Conservation (phyloP, 2,113 vertebrate species). For the Myodes glareolus region DNA sequence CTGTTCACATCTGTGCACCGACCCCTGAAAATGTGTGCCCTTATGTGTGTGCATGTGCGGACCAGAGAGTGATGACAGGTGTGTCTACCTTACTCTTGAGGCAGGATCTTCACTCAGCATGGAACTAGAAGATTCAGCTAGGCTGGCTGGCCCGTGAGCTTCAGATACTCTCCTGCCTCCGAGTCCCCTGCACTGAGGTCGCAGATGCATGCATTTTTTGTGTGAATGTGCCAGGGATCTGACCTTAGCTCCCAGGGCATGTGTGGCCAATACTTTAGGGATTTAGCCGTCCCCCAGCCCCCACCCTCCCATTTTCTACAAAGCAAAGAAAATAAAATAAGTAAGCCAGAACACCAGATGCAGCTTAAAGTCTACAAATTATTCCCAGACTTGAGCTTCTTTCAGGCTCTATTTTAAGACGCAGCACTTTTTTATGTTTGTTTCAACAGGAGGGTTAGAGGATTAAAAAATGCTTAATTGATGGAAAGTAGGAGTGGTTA, state of each 20-base stretch:
- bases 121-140: background rate
- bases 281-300: background rate
- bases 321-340: slow-evolving; percentile 39
- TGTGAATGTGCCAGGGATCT: background rate
- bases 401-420: slow-evolving; percentile 71
- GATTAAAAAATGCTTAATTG: slow-evolving; percentile 64
- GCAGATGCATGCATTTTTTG: too few species aligned
- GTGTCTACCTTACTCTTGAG: too few species aligned
- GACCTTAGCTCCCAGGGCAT: too few species aligned
- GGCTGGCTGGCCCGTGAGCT: background rate
- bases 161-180: background rate
- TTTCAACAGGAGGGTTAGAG: slow-evolving; percentile 62
- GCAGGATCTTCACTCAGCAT: background rate
- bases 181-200: too few species aligned
- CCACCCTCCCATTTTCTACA: slow-evolving; percentile 29
- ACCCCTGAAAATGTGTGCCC: background rate
- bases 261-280: background rate
- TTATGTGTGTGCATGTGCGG: too few species aligned
- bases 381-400: slow-evolving; percentile 58
- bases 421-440: slow-evolving; percentile 29
- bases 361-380: slow-evolving; percentile 61
- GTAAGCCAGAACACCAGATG: slow-evolving; percentile 63
- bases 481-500: slow-evolving; percentile 60
- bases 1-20: background rate
- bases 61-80: background rate